phyloP scores from a whole-genome alignment of 2,888 invertebrate genomes.

The Pterostichus madidus region DNA sequence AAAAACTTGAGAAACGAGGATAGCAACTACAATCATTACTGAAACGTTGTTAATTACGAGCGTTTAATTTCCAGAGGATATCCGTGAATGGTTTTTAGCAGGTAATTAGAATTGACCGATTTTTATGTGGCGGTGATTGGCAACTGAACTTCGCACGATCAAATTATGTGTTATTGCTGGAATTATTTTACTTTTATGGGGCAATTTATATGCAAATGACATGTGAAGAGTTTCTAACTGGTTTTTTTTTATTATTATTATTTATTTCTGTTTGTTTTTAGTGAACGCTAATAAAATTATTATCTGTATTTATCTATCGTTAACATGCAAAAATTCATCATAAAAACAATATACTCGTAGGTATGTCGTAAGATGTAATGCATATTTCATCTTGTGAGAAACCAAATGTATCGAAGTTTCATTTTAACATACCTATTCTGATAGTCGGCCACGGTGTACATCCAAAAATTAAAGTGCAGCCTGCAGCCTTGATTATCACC shows the following conservation, averaged over 20 bases:
- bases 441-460: too few species aligned
- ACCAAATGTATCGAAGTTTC: too few species aligned
- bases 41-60: constrained; percentile 56
- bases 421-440: too few species aligned
- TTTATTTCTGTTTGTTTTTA: constrained; percentile 6
- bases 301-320: too few species aligned
- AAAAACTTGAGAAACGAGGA: constrained; percentile 45
- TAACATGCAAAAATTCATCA: too few species aligned
- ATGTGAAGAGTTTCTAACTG: neutral
- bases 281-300: too few species aligned
- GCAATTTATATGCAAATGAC: constrained; percentile 50
- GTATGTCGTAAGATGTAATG: too few species aligned
- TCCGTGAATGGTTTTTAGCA: constrained; percentile 55
- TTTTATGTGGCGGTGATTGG: constrained; percentile 9
- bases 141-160: constrained; percentile 20
- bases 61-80: constrained; percentile 62
- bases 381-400: too few species aligned
- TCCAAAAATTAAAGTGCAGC: too few species aligned
- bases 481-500: too few species aligned
- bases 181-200: constrained; percentile 6
- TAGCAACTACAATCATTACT: constrained; percentile 49
- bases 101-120: constrained; percentile 59
- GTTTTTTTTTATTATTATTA: too few species aligned
- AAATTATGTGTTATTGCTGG: constrained; percentile 5
- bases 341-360: too few species aligned